Conservation (phyloP, 2,113 vertebrate species). For the Chaenocephalus aceratus region DNA sequence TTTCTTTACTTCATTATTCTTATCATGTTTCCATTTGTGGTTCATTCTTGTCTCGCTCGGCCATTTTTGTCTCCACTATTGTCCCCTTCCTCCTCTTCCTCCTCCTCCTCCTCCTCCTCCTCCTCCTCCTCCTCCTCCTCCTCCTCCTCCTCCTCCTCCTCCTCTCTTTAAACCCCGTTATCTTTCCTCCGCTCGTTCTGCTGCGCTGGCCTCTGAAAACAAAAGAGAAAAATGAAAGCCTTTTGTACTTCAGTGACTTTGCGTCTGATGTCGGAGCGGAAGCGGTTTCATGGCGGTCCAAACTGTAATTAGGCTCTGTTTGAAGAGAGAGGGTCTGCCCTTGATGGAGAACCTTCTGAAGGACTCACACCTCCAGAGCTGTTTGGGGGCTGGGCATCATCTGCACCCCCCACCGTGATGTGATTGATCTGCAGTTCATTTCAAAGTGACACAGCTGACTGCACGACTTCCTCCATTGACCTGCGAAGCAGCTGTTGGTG, state of each 20-base stretch:
- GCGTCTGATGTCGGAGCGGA: slow-evolving; percentile 75
- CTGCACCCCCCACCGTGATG: neutral
- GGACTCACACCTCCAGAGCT: slow-evolving; percentile 55
- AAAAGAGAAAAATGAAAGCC: slow-evolving; percentile 66
- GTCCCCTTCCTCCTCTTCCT: slow-evolving; percentile 50
- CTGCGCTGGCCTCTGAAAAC: slow-evolving; percentile 65
- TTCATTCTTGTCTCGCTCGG: slow-evolving; percentile 44
- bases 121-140: no score
- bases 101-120: no score
- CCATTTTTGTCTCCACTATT: slow-evolving; percentile 56
- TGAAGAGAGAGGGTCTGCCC: slow-evolving; percentile 61
- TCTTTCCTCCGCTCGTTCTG: slow-evolving; percentile 56
- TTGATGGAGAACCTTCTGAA: slow-evolving; percentile 70
- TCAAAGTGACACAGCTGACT: slow-evolving; percentile 58
- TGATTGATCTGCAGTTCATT: slow-evolving; percentile 52
- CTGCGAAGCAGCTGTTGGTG: no score
- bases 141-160: slow-evolving; percentile 29
- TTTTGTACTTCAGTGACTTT: slow-evolving; percentile 69
- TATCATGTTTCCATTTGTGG: slow-evolving; percentile 71
- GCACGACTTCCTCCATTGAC: neutral
- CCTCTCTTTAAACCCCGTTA: slow-evolving; percentile 45
- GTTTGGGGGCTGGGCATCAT: slow-evolving; percentile 39
- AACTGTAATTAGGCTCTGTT: slow-evolving; percentile 71
- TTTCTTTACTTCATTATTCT: slow-evolving; percentile 56
- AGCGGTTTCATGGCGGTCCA: slow-evolving; percentile 71